Conservation (phyloP, 2,797 vertebrate species). For the Heteromormyrus szaboi region DNA sequence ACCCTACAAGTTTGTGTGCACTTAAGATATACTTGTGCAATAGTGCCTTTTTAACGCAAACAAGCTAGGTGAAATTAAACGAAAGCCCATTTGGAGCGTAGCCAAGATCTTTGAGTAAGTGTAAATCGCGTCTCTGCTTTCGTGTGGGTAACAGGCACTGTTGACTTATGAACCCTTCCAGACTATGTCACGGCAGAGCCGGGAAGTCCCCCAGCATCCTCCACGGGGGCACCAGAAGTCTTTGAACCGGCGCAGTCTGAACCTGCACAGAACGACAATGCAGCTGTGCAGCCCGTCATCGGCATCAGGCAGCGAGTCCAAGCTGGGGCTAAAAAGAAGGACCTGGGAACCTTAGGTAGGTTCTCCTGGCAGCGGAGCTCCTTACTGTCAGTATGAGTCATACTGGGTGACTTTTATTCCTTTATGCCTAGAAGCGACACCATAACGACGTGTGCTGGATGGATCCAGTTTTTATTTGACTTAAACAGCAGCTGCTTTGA, state of each 20-base stretch:
- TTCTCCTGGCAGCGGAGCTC: not conserved
- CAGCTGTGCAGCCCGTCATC: slow-evolving; percentile 71
- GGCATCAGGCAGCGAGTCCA: slow-evolving; percentile 82
- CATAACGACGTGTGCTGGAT: not conserved
- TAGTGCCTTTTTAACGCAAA: not conserved
- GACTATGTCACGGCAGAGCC: slow-evolving; percentile 26
- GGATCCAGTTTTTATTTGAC: not conserved
- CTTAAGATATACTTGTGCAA: not conserved
- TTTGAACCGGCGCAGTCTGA: slow-evolving; percentile 52
- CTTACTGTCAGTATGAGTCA: not conserved
- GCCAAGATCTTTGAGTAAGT: not conserved
- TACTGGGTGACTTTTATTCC: not conserved
- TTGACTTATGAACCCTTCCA: not conserved
- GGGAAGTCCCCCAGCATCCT: slow-evolving; percentile 18
- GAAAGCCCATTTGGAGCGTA: not conserved
- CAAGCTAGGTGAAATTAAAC: not conserved
- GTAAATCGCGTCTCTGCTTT: not conserved
- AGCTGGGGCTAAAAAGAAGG: slow-evolving; percentile 75
- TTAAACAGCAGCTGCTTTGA: not conserved
- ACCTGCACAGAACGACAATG: slow-evolving; percentile 56
- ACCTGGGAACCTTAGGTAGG: slow-evolving; percentile 77
- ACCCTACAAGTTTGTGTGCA: not conserved
- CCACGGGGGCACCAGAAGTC: slow-evolving; percentile 36
- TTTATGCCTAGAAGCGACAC: not conserved
- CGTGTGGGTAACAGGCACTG: not conserved